Evolutionary conservation across 2,888 invertebrate genomes (phyloP).

Genomic region (Pyralis farinalis): DNA sequence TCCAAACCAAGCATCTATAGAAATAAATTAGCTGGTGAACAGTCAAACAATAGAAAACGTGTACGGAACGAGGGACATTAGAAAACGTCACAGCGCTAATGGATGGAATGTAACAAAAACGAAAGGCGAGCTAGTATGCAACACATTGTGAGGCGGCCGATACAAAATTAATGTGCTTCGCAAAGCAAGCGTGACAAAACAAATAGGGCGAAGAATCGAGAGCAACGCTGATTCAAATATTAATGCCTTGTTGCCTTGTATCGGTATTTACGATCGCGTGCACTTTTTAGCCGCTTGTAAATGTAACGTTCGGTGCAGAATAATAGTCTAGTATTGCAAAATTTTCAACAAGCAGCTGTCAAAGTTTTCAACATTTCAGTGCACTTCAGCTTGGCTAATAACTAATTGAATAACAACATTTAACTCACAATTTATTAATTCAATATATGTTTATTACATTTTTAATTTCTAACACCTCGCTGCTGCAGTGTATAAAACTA

Average conservation of each 20-base stretch:
- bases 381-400: no score
- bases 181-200: constrained; percentile 57
- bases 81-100: constrained; percentile 30
- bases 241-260: constrained; percentile 36
- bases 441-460: no score
- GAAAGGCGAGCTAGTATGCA: constrained; percentile 32
- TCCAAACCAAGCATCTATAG: constrained; percentile 43
- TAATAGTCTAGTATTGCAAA: no score
- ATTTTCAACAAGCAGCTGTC: no score
- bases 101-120: constrained; percentile 35
- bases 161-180: constrained; percentile 28
- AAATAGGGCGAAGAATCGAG: constrained; percentile 59
- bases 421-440: no score
- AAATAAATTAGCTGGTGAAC: constrained; percentile 17
- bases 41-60: constrained; percentile 22
- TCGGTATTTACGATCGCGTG: constrained; percentile 5
- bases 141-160: constrained; percentile 30
- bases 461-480: no score
- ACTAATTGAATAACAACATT: no score
- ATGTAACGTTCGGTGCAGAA: no score
- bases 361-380: no score
- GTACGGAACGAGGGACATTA: constrained; percentile 39
- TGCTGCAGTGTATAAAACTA: no score
- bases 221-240: constrained; percentile 41
- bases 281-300: not conserved